Percentiles rank a stretch among this genome's conserved stretches.
phyloP scores from a whole-genome alignment of 2,113 vertebrate genomes.

The Microcebus ravelobensis region DNA sequence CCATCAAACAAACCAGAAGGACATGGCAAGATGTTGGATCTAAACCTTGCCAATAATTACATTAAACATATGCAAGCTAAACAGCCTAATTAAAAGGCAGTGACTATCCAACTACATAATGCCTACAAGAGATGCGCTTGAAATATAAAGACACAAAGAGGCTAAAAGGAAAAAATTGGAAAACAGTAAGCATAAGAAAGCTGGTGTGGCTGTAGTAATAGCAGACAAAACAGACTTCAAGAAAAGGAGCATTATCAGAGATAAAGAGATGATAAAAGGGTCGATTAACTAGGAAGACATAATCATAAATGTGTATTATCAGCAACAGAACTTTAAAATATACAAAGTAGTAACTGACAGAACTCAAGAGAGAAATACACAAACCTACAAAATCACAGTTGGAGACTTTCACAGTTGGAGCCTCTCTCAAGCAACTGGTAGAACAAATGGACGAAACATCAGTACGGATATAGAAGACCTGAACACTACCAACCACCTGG shows the following conservation, averaged over 20 bases:
- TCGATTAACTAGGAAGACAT: background rate
- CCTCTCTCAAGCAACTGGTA: background rate
- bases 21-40: background rate
- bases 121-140: background rate
- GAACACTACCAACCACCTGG: no score
- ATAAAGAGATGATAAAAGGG: background rate
- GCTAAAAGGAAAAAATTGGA: background rate
- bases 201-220: background rate
- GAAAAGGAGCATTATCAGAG: background rate
- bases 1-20: background rate
- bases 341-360: background rate
- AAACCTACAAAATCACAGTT: background rate
- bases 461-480: background rate
- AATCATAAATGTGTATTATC: background rate
- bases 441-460: background rate
- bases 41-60: background rate
- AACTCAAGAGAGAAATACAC: background rate
- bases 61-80: background rate
- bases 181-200: background rate
- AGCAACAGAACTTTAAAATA: background rate
- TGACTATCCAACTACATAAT: background rate
- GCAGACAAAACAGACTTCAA: background rate
- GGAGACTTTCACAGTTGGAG: background rate
- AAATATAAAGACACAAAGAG: background rate
- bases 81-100: constrained; percentile 6